A percentile compares a stretch with the other conserved stretches of the same genome.
These are phyloP conservation scores for Osmerus eperlanus DNA, from an alignment of 2,113 vertebrate genomes.

Conservation along the genomic window DNA sequence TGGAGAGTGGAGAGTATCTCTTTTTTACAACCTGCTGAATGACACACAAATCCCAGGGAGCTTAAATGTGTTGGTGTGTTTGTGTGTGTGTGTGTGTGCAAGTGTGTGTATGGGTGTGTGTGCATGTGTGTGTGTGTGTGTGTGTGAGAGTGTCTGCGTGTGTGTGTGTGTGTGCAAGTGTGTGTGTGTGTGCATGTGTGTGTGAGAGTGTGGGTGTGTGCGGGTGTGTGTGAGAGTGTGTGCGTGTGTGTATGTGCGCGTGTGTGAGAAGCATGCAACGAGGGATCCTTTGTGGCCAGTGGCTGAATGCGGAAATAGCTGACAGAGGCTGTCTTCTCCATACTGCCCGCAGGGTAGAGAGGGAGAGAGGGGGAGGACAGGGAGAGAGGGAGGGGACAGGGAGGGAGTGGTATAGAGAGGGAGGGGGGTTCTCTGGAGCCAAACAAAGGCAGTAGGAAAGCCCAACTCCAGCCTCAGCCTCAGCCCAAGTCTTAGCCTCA, in stretches of 20 bases:
- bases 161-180: constrained; percentile 33
- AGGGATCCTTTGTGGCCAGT: constrained; percentile 48
- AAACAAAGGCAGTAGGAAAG: constrained; percentile 62
- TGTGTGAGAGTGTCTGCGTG: constrained; percentile 42
- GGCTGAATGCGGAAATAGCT: constrained; percentile 63
- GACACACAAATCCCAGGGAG: background rate
- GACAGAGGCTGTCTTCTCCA: constrained; percentile 48
- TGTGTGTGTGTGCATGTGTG: too few relatives aligned
- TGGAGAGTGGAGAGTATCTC: too few relatives aligned
- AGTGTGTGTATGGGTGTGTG: too few relatives aligned
- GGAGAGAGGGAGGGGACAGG: constrained; percentile 39
- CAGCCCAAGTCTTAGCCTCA: too few relatives aligned
- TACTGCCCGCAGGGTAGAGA: background rate
- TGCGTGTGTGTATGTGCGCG: constrained; percentile 6
- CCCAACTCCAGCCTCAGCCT: constrained; percentile 27
- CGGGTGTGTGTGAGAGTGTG: too few relatives aligned
- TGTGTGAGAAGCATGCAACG: constrained; percentile 46
- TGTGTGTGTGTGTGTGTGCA: too few relatives aligned
- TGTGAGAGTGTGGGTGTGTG: too few relatives aligned
- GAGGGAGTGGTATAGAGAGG: constrained; percentile 16
- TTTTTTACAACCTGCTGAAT: too few relatives aligned
- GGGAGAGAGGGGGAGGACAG: background rate
- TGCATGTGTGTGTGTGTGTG: background rate
- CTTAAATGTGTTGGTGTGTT: background rate
- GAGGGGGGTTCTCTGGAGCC: constrained; percentile 12